Percentiles rank a stretch among this genome's conserved stretches.
These are phyloP conservation scores for Acanthosepion lycidas DNA, from an alignment of 2,888 invertebrate genomes.

Conservation along the genomic window DNA sequence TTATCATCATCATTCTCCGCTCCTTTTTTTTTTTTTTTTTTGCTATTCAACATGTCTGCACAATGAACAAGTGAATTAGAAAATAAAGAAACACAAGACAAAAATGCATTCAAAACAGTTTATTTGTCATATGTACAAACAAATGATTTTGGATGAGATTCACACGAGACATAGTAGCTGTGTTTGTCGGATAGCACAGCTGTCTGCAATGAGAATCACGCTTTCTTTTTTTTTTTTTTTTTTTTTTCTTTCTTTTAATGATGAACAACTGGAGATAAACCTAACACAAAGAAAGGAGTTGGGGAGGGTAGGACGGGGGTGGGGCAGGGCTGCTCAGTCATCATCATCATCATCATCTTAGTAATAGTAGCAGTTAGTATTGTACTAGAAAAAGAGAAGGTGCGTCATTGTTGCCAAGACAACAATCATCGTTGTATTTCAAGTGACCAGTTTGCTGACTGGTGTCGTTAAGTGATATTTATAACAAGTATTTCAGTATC, in stretches of 20 bases:
- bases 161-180: not conserved
- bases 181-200: not conserved
- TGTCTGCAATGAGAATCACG: not conserved
- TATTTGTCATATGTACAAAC: slow-evolving; percentile 45
- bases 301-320: not conserved
- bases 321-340: not conserved
- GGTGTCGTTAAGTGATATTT: not conserved
- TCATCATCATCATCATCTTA: not conserved
- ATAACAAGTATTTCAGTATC: not conserved
- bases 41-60: too few relatives aligned
- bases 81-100: not conserved
- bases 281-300: not conserved
- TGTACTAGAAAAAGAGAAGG: not conserved
- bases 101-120: slow-evolving; percentile 41
- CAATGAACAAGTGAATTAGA: not conserved
- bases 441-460: not conserved
- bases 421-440: slow-evolving; percentile 33
- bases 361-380: not conserved
- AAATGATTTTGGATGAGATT: slow-evolving; percentile 38
- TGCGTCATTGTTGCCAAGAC: too few relatives aligned
- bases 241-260: not conserved
- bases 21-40: too few relatives aligned
- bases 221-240: not conserved
- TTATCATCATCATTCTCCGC: too few relatives aligned
- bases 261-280: slow-evolving; percentile 11